These are phyloP conservation scores for Phyllostomus hastatus DNA, from an alignment of 2,113 vertebrate species.

Conservation along the genomic window DNA sequence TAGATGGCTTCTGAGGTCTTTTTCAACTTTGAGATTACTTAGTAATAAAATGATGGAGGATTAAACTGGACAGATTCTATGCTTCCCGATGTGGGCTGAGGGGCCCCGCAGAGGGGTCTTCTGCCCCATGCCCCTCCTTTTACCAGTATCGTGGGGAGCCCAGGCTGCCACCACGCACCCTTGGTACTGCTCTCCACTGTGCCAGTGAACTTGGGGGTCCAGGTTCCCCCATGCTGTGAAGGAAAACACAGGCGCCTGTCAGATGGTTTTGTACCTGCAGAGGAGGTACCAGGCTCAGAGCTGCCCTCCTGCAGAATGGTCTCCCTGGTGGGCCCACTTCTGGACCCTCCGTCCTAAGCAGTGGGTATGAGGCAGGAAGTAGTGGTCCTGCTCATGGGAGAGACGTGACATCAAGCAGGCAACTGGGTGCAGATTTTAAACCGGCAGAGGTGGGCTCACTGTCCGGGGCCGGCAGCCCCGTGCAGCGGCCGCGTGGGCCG, in stretches of 20 bases:
- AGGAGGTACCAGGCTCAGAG: not conserved
- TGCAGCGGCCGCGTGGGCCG: not conserved
- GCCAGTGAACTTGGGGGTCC: not conserved
- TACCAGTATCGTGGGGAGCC: not conserved
- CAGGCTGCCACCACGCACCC: rapidly evolving
- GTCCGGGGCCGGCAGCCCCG: not conserved
- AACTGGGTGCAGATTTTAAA: not conserved
- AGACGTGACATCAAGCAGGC: not conserved
- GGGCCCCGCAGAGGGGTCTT: not conserved
- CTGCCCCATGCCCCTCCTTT: not conserved
- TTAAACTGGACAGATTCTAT: not conserved
- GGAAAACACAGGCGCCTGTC: not conserved
- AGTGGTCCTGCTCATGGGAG: not conserved
- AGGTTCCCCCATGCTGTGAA: not conserved
- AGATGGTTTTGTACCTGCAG: no score
- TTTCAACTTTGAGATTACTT: not conserved
- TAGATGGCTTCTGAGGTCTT: not conserved
- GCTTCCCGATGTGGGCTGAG: not conserved
- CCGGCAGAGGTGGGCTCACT: not conserved
- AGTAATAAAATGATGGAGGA: not conserved
- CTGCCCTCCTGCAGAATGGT: not conserved
- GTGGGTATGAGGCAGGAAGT: not conserved
- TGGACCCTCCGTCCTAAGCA: not conserved
- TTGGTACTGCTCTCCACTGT: not conserved
- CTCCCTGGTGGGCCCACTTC: not conserved